Base-by-base conservation (phyloP, 2,113 vertebrate species). In the Merops nubicus region DNA sequence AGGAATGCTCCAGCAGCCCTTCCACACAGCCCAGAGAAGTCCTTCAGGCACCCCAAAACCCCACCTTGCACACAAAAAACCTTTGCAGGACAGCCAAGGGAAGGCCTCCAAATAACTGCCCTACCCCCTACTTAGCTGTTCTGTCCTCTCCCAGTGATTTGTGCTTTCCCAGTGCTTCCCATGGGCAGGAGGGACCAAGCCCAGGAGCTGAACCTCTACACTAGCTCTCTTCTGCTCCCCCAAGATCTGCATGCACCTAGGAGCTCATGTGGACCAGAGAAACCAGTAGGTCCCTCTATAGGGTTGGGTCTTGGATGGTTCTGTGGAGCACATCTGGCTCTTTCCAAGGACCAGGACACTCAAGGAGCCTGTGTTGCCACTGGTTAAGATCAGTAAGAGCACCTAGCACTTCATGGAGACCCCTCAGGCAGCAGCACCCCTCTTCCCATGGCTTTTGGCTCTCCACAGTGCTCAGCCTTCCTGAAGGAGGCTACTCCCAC, bases 71-170 rank as follows among this genome's bases (percentile, higher is more conserved):
- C 22, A 42, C 29, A 51, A 20, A 77, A 77, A 51, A 51, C 17
- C 22, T 45, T 43, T 47, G 48, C 42, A 63, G 42, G 12, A 29
- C 13, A 69, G 48, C 15, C 2, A 3, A 62, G 33, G 11, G 53
- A n/a, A 60, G 15, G 8, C 38, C 33, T 57, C 48, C 15, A 13
- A 34, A 70, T 31, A 72, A 50, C 15, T 2, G 0, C 19, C 28
- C 28, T 38, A 64, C 25, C 19, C 33, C 9, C 4, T 9, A 23
- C 43, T 48, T 68, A 62, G 34, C 31, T 40, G n/a, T 16, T 45
- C 64, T 1, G 1, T 47, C 45, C 31, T 1, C 0, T 40, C 38
- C 20, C n/a, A 54, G 68, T 33, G 34, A 79, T n/a, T n/a, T n/a
- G n/a, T n/a, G n/a, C n/a, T n/a, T n/a, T n/a, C n/a, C 9, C 3